Conservation (phyloP, 2,888 invertebrate genomes). For the Esperia sulphurella region DNA sequence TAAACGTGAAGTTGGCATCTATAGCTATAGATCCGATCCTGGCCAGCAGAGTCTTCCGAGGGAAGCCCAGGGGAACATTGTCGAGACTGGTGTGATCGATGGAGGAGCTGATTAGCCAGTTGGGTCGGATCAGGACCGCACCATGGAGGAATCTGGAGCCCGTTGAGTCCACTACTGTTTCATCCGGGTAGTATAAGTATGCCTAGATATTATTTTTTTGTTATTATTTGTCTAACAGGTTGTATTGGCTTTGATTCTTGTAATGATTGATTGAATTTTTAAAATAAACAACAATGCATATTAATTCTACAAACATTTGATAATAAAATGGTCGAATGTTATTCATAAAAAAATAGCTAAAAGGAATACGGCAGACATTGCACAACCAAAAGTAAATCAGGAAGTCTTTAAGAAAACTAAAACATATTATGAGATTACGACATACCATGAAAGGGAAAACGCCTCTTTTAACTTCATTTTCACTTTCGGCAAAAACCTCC, state of each 20-base stretch:
- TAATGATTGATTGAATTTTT: too few species aligned
- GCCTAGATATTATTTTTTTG: too few species aligned
- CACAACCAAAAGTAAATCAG: too few species aligned
- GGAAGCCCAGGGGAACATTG: constrained; percentile 40
- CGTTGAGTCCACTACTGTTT: constrained; percentile 38
- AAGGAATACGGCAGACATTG: too few species aligned
- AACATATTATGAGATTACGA: constrained; percentile 4
- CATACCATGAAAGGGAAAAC: constrained; percentile 57
- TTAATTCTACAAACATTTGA: not conserved
- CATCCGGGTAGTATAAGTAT: constrained; percentile 61
- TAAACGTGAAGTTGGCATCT: constrained; percentile 51
- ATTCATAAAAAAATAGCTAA: too few species aligned
- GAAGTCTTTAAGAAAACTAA: too few species aligned
- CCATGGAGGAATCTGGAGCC: constrained; percentile 47
- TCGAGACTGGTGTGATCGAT: constrained; percentile 31
- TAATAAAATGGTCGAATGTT: not conserved
- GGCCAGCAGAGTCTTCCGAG: constrained; percentile 58
- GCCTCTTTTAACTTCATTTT: constrained; percentile 49
- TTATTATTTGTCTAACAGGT: too few species aligned
- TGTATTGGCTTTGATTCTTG: too few species aligned
- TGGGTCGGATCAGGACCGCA: constrained; percentile 49
- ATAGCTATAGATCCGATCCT: constrained; percentile 53
- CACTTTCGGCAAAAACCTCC: constrained; percentile 39
- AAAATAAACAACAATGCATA: not conserved
- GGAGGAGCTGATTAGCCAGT: constrained; percentile 58